phyloP scores from a whole-genome alignment of 2,113 vertebrate genomes.

The Dicerorhinus sumatrensis region DNA sequence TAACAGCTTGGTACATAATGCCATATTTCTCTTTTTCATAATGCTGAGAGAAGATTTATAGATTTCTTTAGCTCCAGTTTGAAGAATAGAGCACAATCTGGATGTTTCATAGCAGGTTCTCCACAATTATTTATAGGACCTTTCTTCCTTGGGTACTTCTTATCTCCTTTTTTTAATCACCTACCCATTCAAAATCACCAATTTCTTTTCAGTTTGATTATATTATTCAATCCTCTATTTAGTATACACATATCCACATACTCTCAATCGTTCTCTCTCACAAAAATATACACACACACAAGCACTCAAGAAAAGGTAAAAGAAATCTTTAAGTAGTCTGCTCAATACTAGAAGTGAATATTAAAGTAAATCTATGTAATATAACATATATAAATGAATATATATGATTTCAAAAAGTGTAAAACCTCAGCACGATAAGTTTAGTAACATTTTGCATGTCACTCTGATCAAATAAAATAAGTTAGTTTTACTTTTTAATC shows the following conservation, averaged over 20 bases:
- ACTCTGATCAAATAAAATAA: neutral
- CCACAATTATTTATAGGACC: neutral
- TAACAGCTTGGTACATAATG: neutral
- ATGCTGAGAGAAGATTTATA: neutral
- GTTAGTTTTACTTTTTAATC: neutral
- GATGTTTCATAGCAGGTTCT: neutral
- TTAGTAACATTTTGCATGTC: neutral
- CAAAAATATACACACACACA: fast-evolving
- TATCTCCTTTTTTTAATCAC: neutral
- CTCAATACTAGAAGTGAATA: neutral
- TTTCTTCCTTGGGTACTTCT: neutral
- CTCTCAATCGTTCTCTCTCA: neutral
- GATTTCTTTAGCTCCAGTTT: neutral
- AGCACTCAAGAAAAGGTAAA: neutral
- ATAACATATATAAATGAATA: neutral
- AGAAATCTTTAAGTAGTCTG: neutral
- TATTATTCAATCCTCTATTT: neutral
- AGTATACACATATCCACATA: neutral
- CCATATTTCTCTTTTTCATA: neutral
- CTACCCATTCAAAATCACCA: neutral
- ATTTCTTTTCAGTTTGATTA: neutral
- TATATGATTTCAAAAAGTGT: neutral
- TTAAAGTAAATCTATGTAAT: neutral
- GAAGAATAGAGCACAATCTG: neutral
- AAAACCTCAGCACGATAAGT: neutral